Base-by-base conservation (phyloP, 1,140 invertebrate species). In the Microplitis demolitor region DNA sequence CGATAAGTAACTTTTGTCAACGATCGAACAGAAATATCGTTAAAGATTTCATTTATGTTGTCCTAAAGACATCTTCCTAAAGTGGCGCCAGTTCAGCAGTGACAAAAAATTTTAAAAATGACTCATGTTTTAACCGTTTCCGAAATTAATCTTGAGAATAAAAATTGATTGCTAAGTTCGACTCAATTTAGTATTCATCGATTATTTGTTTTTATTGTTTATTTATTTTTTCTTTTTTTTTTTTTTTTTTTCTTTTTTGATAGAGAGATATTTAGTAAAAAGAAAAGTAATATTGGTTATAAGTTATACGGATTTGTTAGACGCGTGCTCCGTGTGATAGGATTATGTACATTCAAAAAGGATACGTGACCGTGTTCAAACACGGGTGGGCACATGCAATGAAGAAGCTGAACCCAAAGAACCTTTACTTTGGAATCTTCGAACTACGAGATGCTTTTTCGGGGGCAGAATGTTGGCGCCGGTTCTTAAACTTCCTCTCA, bases 381-480 rank as follows among this genome's bases (percentile, higher is more conserved):
- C 88, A 89, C 9, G 93, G 77, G 76, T 89, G 91, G 39, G 87
- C 91, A 90, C 89, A 91, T 35, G 87, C 91, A 90, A 9, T 87
- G 89, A 24, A 37, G 13, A 34, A n/a, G 39, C 39, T 62, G 24
- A 31, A 45, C 6, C 39, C 39, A 31, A n/a, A 50, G 60, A 63
- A 24, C 33, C 60, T 61, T 61, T 61, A 24, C 16, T 68, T 61
- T 14, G 78, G 78, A 80, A 78, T 79, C 77, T 79, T 78, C 74
- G 74, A 78, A 73, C 69, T 79, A 82, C 79, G 78, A 79, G 78
- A 80, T 79, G 77, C 79, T 80, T 76, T 77, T 79, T 80, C 79
- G 74, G 77, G 76, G 69, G 80, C 78, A 81, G 80, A 84, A 82
- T 82, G 80, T 83, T 83, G 79, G 81, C 83, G 81, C 81, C 80